Conservation (phyloP, 37 sponge, comb jelly and placozoan genomes). For the Crambe crambe region DNA sequence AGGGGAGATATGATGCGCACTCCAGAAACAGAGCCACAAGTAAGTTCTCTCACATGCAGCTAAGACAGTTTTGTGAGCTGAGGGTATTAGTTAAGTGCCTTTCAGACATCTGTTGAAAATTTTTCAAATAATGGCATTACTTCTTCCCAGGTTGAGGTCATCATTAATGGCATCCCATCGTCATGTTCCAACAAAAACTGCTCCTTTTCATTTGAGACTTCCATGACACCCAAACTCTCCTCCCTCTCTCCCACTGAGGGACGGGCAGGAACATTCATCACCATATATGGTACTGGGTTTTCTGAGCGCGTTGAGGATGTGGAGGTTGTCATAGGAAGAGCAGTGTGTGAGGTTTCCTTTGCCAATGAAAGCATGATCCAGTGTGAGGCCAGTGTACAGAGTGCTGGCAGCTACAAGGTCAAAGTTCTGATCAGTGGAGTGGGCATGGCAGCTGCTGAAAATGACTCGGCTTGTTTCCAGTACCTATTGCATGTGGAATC, state of each 20-base stretch:
- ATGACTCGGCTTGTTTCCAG: constrained; percentile 28
- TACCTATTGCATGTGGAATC: constrained; percentile 48
- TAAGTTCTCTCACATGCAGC: no score
- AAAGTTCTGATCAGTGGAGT: constrained; percentile 8
- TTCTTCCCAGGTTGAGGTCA: constrained; percentile 68
- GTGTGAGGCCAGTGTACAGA: constrained; percentile 27
- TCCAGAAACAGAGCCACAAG: constrained; percentile 80
- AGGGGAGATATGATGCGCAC: constrained; percentile 83
- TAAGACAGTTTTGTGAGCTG: no score
- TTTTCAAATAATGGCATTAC: no score
- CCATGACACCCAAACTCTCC: constrained; percentile 30
- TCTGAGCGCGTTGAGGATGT: constrained; percentile 6
- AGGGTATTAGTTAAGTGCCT: no score
- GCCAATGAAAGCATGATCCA: constrained; percentile 33
- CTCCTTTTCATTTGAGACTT: constrained; percentile 33
- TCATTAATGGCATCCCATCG: constrained; percentile 75
- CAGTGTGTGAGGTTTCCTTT: constrained; percentile 28
- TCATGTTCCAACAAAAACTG: constrained; percentile 69
- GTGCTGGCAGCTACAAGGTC: constrained; percentile 40
- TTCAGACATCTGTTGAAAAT: no score
- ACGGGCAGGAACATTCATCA: constrained; percentile 69
- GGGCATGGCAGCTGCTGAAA: constrained; percentile 18
- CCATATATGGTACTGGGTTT: constrained; percentile 80
- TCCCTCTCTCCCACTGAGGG: constrained; percentile 31
- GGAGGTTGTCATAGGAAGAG: constrained; percentile 35